Evolutionary conservation across 2,888 invertebrate genomes (phyloP), one percentile per base, ranked within the genome.

Genomic region (Beris chalybata): DNA sequence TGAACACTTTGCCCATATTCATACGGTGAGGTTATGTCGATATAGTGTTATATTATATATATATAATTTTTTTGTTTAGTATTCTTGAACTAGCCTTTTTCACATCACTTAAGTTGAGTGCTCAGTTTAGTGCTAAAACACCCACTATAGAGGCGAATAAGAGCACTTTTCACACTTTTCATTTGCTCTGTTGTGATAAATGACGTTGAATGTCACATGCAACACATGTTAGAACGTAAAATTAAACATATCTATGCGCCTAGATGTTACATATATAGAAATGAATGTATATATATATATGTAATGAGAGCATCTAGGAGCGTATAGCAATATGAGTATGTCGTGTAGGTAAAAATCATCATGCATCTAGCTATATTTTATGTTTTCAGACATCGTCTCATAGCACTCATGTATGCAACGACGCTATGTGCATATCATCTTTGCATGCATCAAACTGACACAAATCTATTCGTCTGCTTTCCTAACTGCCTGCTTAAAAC

Each of bases 101-200:
- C 71, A 70, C 73, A 70, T 71, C 73, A 74, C 74, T 75, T 74
- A 74, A 71, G 72, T 71, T 73, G 72, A 73, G 74, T 72, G 71
- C 71, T 74, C 71, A 72, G 73, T 73, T 75, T 72, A 72, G 74
- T 74, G 73, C 71, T 74, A 73, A 73, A 71, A 72, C 71, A 71
- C 69, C 68, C 73, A 70, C 72, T 73, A 71, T 72, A 69, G 50
- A 59, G 47, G 58, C 45, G 57, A 66, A 66, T 61, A 68, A 70
- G 69, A 57, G 68, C 69, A 71, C 69, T 71, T 65, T 57, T 52
- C 57, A 65, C 65, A 65, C 65, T 57, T 65, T 56, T 53, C 56
- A 54, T 54, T 53, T 65, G 55, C 15, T 45, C 13, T 50, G 54
- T 30, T 65, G 56, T 48, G 56, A 48, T 65, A 55, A 65, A 22